Conservation (phyloP, 2,888 invertebrate genomes). For the Parnassius mnemosyne region DNA sequence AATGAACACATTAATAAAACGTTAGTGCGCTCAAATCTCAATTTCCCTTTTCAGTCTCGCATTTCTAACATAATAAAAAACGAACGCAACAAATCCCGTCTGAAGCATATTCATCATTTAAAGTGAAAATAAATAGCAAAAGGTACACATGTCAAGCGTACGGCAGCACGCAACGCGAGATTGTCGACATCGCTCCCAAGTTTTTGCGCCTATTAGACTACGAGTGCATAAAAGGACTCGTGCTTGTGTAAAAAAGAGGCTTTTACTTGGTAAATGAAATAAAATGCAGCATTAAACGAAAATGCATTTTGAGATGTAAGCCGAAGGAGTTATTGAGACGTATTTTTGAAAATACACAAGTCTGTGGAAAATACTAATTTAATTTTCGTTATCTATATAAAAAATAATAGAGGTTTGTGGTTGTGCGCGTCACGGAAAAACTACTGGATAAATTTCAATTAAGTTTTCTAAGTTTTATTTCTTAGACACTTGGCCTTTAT, state of each 20-base stretch:
- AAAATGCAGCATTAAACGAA: neutral
- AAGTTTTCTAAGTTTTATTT: no score
- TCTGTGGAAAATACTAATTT: no score
- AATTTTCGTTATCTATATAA: no score
- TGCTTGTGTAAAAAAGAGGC: neutral
- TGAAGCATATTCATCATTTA: slow-evolving; percentile 10
- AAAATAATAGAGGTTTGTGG: no score
- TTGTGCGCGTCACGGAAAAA: no score
- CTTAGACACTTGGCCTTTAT: no score
- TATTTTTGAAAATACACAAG: no score
- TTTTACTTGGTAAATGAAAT: slow-evolving; percentile 8
- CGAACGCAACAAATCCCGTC: slow-evolving; percentile 6
- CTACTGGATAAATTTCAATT: no score
- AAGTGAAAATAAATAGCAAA: slow-evolving; percentile 10
- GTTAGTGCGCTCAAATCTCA: neutral
- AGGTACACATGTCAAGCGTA: neutral
- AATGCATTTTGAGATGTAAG: no score
- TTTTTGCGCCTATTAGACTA: slow-evolving; percentile 5
- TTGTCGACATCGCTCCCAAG: slow-evolving; percentile 4
- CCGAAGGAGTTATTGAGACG: no score
- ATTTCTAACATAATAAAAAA: slow-evolving; percentile 9
- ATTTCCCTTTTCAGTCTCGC: neutral
- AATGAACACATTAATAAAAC: neutral
- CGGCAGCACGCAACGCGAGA: neutral
- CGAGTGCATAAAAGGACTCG: slow-evolving; percentile 11